These are phyloP conservation scores for Himalopsyche tibetana DNA, from an alignment of 2,888 invertebrate species.

Conservation along the genomic window DNA sequence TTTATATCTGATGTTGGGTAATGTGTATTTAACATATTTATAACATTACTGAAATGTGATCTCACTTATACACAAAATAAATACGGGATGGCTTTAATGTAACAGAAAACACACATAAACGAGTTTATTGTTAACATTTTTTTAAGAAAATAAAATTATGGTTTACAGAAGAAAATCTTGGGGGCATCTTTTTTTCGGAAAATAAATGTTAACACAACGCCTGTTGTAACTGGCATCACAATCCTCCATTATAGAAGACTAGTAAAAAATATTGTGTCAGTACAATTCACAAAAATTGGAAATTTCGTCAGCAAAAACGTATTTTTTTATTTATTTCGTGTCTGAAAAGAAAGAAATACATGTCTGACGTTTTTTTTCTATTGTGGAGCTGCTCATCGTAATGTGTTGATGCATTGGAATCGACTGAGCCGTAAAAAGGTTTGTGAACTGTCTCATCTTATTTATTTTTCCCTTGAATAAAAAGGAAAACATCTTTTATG, in stretches of 20 bases:
- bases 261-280: neutral
- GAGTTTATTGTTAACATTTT: too few relatives aligned
- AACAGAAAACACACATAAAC: too few relatives aligned
- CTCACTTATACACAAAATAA: too few relatives aligned
- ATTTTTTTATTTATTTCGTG: conserved; percentile 23
- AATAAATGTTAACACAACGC: too few relatives aligned
- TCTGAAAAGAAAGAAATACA: conserved; percentile 22
- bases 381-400: conserved; percentile 18
- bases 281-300: conserved; percentile 19
- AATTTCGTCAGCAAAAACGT: conserved; percentile 21
- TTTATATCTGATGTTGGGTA: too few relatives aligned
- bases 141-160: too few relatives aligned
- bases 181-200: too few relatives aligned
- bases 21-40: too few relatives aligned
- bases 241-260: neutral
- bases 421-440: conserved; percentile 42
- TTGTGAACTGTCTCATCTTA: conserved; percentile 43
- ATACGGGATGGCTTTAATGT: too few relatives aligned
- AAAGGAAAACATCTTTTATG: conserved; percentile 37
- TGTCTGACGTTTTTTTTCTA: conserved; percentile 31
- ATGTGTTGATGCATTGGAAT: conserved; percentile 43
- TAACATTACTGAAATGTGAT: too few relatives aligned
- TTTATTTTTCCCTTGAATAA: conserved; percentile 42
- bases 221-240: conserved; percentile 12
- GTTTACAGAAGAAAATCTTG: too few relatives aligned